phyloP scores from a whole-genome alignment of 2,888 invertebrate species.

The Pheosia gnoma region DNA sequence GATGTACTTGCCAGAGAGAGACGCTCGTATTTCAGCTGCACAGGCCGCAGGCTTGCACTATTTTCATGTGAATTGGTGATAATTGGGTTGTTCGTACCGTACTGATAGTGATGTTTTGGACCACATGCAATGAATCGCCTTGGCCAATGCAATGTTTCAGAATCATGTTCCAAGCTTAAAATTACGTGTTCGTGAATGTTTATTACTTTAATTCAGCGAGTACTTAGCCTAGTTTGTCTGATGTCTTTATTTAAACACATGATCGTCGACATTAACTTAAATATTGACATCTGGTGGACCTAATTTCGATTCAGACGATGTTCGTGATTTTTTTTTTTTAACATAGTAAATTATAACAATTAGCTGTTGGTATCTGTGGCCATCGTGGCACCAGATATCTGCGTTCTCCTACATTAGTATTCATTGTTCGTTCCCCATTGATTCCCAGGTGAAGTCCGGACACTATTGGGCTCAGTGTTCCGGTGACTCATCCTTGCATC shows the following conservation, averaged over 20 bases:
- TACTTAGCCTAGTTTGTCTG: slow-evolving; percentile 3
- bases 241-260: neutral
- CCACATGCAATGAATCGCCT: slow-evolving; percentile 2
- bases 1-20: slow-evolving; percentile 43
- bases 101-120: slow-evolving; percentile 24
- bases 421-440: slow-evolving; percentile 52
- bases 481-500: slow-evolving; percentile 71
- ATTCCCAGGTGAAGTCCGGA: slow-evolving; percentile 66
- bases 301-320: slow-evolving; percentile 39
- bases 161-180: neutral
- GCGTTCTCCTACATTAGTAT: slow-evolving; percentile 56
- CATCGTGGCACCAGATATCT: slow-evolving; percentile 36
- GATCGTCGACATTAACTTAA: neutral
- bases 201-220: neutral
- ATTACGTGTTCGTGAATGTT: neutral
- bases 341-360: slow-evolving; percentile 48
- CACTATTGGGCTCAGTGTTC: slow-evolving; percentile 66
- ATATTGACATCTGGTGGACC: slow-evolving; percentile 14
- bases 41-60: slow-evolving; percentile 43
- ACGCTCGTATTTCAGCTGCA: slow-evolving; percentile 43
- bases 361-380: slow-evolving; percentile 38
- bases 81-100: slow-evolving; percentile 53
- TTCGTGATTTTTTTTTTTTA: slow-evolving; percentile 43
- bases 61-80: slow-evolving; percentile 49
- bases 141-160: neutral